Evolutionary conservation across 2,888 invertebrate genomes (phyloP).

Genomic region (Lasioglossum oenotherae): DNA sequence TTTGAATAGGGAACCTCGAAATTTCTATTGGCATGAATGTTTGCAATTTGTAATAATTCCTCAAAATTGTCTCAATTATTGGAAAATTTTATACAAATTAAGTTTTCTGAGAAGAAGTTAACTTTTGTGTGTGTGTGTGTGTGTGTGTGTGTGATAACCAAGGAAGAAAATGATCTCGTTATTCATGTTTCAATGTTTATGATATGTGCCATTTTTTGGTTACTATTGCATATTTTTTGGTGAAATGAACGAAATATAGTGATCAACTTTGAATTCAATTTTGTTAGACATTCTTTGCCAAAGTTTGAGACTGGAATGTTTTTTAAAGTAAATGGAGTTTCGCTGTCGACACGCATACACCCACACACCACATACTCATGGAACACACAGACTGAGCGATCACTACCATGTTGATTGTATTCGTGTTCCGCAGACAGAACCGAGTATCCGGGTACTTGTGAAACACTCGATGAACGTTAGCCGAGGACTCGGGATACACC

Average conservation of each 20-base stretch:
- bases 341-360: background rate
- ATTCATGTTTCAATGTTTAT: too few relatives aligned
- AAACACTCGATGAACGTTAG: slow-evolving; percentile 56
- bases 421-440: slow-evolving; percentile 55
- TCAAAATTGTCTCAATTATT: background rate
- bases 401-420: slow-evolving; percentile 51
- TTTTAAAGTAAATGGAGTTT: slow-evolving; percentile 4
- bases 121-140: too few relatives aligned
- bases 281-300: background rate
- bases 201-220: background rate
- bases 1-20: background rate
- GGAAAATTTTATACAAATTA: background rate
- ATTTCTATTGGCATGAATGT: background rate
- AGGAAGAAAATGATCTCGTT: too few relatives aligned
- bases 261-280: background rate
- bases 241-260: background rate
- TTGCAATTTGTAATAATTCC: background rate
- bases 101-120: background rate
- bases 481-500: slow-evolving; percentile 53
- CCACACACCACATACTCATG: background rate
- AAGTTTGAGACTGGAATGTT: background rate
- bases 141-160: too few relatives aligned
- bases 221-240: background rate
- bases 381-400: slow-evolving; percentile 20
- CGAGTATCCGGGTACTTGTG: slow-evolving; percentile 55